Conservation (phyloP, 2,888 invertebrate genomes). For the Rhabditoides inermis region DNA sequence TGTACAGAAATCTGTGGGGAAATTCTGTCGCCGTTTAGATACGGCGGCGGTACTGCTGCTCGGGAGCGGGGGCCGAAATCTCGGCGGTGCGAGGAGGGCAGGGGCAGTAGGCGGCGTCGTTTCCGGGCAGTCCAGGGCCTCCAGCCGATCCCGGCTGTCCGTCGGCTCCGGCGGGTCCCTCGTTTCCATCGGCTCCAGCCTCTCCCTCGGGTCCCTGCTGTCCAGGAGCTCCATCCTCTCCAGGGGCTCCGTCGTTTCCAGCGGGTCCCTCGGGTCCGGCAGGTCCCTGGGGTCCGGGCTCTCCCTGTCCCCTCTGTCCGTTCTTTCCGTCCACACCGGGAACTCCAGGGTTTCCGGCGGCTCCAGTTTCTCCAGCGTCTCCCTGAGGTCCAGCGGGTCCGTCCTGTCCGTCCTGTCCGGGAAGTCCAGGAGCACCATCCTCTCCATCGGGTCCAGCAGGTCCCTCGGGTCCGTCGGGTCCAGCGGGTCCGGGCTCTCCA, state of each 20-base stretch:
- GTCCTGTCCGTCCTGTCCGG: neutral
- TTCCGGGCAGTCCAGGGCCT: conserved; percentile 14
- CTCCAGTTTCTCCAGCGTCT: conserved; percentile 7
- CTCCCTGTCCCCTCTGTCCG: neutral
- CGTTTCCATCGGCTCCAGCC: conserved; percentile 19
- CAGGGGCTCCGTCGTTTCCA: conserved; percentile 15
- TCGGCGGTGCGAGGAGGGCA: no score
- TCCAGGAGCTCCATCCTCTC: conserved; percentile 21
- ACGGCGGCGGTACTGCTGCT: no score
- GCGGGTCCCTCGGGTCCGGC: conserved; percentile 12
- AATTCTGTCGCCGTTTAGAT: no score
- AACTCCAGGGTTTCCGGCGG: conserved; percentile 8
- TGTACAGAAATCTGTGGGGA: no score
- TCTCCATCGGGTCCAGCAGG: neutral
- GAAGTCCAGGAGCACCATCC: neutral
- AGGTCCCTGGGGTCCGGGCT: no score
- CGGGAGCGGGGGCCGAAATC: no score
- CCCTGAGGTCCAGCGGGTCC: conserved; percentile 8
- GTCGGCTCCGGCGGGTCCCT: conserved; percentile 14
- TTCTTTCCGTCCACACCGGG: no score
- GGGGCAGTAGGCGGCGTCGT: conserved; percentile 21
- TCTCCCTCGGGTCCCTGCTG: conserved; percentile 21
- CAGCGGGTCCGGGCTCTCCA: neutral
- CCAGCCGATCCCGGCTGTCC: conserved; percentile 12
- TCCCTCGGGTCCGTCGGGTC: neutral